phyloP scores from a whole-genome alignment of 2,113 vertebrate genomes.

The Indri indri region DNA sequence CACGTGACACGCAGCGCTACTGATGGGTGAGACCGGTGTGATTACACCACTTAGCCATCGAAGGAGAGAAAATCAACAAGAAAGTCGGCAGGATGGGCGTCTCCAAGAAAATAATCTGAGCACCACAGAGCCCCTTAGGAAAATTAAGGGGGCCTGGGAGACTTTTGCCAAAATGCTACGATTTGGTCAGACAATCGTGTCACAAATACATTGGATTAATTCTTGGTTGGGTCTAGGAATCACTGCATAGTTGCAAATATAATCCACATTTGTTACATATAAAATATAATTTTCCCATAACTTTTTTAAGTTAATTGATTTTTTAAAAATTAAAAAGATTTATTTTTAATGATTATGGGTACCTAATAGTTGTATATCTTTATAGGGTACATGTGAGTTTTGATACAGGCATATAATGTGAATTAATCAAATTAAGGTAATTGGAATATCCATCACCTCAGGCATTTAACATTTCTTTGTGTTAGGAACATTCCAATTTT shows the following conservation, averaged over 20 bases:
- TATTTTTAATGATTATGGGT: no score
- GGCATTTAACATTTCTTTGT: no score
- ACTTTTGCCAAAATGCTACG: neutral
- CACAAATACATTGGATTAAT: neutral
- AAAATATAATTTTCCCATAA: neutral
- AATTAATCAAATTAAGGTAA: no score
- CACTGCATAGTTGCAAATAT: neutral
- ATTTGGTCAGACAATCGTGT: neutral
- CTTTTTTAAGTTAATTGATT: neutral
- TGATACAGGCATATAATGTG: no score
- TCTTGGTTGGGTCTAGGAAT: neutral
- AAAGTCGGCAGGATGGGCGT: neutral
- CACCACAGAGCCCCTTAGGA: neutral
- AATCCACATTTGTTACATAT: neutral
- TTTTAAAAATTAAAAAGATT: no score
- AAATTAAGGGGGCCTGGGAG: neutral
- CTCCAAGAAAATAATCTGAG: neutral
- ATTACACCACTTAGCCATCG: rapidly evolving
- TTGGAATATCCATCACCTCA: no score
- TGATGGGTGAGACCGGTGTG: neutral
- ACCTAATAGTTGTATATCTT: no score
- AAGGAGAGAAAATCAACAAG: neutral
- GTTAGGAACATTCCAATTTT: no score
- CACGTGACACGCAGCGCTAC: neutral
- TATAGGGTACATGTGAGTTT: no score